Evolutionary conservation across 2,888 invertebrate genomes (phyloP), one percentile per base, ranked within the genome.

Genomic region (Drosophila colorata): DNA sequence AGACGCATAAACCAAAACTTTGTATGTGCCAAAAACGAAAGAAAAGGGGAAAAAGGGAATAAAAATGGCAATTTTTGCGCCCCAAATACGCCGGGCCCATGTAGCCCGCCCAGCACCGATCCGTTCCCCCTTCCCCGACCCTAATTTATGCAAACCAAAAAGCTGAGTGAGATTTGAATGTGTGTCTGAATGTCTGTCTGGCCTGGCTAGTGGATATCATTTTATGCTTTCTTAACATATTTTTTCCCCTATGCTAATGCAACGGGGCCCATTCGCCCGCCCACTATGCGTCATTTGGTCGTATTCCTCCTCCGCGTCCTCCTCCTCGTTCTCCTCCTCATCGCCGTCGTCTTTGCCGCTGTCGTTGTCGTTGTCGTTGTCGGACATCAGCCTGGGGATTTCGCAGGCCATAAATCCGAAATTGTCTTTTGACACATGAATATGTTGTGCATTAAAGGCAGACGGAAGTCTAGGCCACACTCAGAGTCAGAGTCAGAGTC

Each of bases 341-440:
- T 25, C 25, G 6, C 1, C 28, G 31, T 38, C 9, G 16, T 16
- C 37, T n/a, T 37, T 6, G 37, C 0, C 46, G 31, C 13, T 20
- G 57, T 25, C 48, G 48, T 16, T 18, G 41, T 48, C 41, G 52
- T n/a, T 40, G 59, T 35, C 43, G 59, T 53, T 51, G 71, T 35
- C 47, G 49, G 74, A 67, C 72, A 47, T 61, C 71, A 70, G 75
- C 63, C 56, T 51, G 80, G 66, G 74, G 80, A 83, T 65, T 85
- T 85, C 70, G 85, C 85, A 84, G 82, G 80, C 81, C 89, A 89
- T 89, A 89, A 89, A 89, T 89, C 81, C 88, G 75, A 76, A 89
- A 87, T 89, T 85, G 89, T 89, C 89, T 90, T 89, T 83, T 89
- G 89, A 88, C 90, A 89, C 87, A 89, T 89, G 90, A 89, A 90